A percentile compares a stretch with the other conserved stretches of the same genome.
Conservation (phyloP, 2,113 vertebrate species). For the Paratilapia polleni region DNA sequence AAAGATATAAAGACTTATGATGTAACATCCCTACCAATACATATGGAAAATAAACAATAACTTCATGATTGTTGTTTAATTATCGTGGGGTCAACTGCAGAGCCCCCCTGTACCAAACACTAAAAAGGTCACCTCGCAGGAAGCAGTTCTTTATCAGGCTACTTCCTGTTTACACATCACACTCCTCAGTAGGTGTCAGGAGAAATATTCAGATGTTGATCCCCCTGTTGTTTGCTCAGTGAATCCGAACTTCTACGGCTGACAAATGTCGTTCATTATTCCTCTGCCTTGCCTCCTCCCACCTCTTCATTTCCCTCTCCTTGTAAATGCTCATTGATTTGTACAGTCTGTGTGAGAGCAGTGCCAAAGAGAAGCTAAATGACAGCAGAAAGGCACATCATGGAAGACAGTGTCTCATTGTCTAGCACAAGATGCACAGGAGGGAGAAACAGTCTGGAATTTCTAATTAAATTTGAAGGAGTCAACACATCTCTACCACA, state of each 20-base stretch:
- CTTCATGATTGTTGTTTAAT: slow-evolving; percentile 7
- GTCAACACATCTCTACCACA: not conserved
- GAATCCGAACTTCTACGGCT: not conserved
- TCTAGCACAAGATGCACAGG: slow-evolving; percentile 4
- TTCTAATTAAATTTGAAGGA: not conserved
- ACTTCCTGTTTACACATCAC: slow-evolving; percentile 50
- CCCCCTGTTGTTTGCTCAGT: slow-evolving; percentile 39
- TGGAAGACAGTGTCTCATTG: not conserved
- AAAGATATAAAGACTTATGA: not conserved
- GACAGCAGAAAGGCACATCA: slow-evolving; percentile 7
- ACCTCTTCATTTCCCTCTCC: slow-evolving; percentile 13
- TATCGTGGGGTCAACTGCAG: slow-evolving; percentile 2
- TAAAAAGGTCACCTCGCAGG: slow-evolving; percentile 55
- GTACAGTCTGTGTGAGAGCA: slow-evolving; percentile 15
- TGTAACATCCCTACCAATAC: not conserved
- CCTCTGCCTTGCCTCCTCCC: not conserved
- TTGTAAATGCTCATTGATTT: slow-evolving; percentile 14
- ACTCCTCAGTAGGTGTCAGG: not conserved
- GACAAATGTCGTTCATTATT: not conserved
- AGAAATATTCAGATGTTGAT: slow-evolving; percentile 8
- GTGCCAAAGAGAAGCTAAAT: slow-evolving; percentile 21
- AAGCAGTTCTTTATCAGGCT: not conserved
- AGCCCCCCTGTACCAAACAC: slow-evolving; percentile 17
- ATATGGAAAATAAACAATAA: not conserved
- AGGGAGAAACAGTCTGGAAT: not conserved